Evolutionary conservation across 2,888 invertebrate species (phyloP), one percentile per base, ranked within the genome.

Genomic region (Cremastobaeus sp.): DNA sequence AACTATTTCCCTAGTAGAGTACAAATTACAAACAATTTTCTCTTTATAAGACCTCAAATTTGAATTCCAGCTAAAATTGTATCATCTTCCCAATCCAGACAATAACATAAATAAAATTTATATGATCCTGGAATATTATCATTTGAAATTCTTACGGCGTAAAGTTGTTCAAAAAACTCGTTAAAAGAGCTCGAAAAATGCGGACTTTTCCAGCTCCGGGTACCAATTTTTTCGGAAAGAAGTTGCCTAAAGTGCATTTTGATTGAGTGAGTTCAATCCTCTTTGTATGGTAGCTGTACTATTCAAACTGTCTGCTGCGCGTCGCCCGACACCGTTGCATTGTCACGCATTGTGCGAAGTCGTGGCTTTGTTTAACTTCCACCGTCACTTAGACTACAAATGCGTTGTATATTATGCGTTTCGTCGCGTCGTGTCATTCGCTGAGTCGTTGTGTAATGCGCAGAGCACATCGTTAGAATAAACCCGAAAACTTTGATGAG

Each of bases 361-460:
- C 57, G 43, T 48, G 69, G 69, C 74, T 69, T 74, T 74, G 74
- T 69, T 59, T 69, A 74, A 74, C 65, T 70, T 69, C 39, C 43
- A 74, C 54, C 65, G 69, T 59, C 65, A 74, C 74, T 74, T 74
- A 74, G 65, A 65, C 65, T 65, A 66, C 70, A 71, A 74, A 66
- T 71, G 48, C 71, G 54, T 68, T 57, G 55, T 48, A 69, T 59
- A 54, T 60, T 57, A 54, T 12, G 45, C 45, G 55, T 70, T 60
- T 37, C 52, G 57, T 62, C 41, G 70, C 69, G 43, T 57, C 47
- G 45, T 50, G 71, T 68, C 70, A 59, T 57, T 59, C 34, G n/a
- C 41, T 37, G 59, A 45, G 12, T 48, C 34, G 41, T 48, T 60
- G 60, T 60, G 54, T 15, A 60, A 60, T 54, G 21, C 20, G 45